Evolutionary conservation across 23 tunicate species (phyloP), one percentile per base, ranked within the genome.

Genomic region (Aplidium turbinatum): DNA sequence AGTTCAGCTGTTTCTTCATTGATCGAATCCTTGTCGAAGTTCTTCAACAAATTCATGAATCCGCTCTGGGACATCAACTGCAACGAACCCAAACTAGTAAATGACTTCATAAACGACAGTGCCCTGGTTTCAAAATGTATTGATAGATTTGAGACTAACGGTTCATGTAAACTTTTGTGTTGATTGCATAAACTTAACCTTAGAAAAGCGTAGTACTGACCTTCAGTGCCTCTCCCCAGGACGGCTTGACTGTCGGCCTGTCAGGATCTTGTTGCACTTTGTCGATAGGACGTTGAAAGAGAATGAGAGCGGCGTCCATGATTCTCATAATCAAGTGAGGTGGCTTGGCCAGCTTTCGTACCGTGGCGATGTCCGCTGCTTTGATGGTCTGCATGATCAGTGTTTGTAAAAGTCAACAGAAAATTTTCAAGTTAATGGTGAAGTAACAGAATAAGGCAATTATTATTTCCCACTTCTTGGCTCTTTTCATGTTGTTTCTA

Each of bases 321-420:
- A 95, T 88, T 35, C 99, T 65, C 99, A 95, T 95, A 68, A 95
- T 95, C 72, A 95, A 58, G 60, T 95, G 99, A 2, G 99, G 99
- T 32, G 99, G 99, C 58, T 95, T 95, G 72, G 96, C 99, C 38
- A 95, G 99, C 71, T 95, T 95, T 25, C 99, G 95, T 1, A 95
- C 99, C 38, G 99, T 95, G n/a, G 99, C 87, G 33, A 95, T 95
- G 58, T 95, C 99, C 23, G 96, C 87, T 4, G 99, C 96, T 80
- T 95, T 95, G 81, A 95, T 95, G 13, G 99, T 95, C 97, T 91
- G 77, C 29, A 35, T 25, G 11, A 29, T n/a, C n/a, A n/a, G n/a
- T n/a, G n/a, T 52, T 6, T 13, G 51, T 45, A 45, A 13, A 45
- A 13, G 18, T 13, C 13, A 45, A 13, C 18, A 13, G 18, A 45